Percentiles rank a stretch among this genome's conserved stretches.
These are phyloP conservation scores for Phorcus lineatus DNA, from an alignment of 2,888 invertebrate species.

Conservation along the genomic window DNA sequence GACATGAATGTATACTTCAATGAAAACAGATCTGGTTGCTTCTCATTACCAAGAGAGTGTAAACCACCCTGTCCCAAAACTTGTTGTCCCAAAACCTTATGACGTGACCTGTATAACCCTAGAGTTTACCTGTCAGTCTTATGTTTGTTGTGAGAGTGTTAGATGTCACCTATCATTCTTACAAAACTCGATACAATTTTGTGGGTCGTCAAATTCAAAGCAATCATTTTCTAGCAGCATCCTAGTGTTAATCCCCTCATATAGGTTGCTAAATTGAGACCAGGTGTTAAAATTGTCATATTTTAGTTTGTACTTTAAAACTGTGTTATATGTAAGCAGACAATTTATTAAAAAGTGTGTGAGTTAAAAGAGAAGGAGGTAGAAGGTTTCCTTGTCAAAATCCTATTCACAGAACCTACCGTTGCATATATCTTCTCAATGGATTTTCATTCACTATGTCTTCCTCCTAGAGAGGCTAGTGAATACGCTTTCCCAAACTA, in stretches of 20 bases:
- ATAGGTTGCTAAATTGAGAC: neutral
- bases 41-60: no score
- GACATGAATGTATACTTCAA: no score
- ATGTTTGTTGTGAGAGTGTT: neutral
- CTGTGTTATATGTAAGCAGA: neutral
- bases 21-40: no score
- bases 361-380: neutral
- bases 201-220: neutral
- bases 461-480: neutral
- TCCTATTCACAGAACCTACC: neutral
- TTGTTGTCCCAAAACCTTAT: no score
- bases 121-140: neutral
- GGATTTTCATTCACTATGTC: neutral
- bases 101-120: neutral
- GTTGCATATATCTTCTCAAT: neutral
- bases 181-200: neutral
- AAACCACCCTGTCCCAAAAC: no score
- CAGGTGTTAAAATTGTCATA: neutral
- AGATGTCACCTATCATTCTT: neutral
- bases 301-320: neutral
- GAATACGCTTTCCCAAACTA: neutral
- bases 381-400: neutral
- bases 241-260: neutral
- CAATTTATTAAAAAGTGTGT: neutral
- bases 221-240: neutral